phyloP scores from a whole-genome alignment of 1,140 invertebrate genomes.

The Meteorus sp. region DNA sequence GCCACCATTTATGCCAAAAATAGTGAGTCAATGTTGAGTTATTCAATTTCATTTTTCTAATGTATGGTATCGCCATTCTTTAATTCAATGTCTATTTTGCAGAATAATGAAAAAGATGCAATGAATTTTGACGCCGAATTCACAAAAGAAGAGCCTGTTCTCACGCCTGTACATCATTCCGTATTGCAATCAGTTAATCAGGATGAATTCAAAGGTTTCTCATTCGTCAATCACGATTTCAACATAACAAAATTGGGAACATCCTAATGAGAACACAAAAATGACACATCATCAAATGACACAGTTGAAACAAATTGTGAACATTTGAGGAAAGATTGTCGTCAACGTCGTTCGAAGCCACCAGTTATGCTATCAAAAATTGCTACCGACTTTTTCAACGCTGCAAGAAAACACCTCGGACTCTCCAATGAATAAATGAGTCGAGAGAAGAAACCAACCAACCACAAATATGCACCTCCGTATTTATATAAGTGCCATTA shows the following conservation, averaged over 20 bases:
- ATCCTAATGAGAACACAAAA: conserved; percentile 38
- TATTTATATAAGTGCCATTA: background rate
- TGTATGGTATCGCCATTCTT: background rate
- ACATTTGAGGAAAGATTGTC: conserved; percentile 7
- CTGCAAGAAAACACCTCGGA: background rate
- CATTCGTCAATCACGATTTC: conserved; percentile 93
- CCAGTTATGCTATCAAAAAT: background rate
- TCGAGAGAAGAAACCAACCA: background rate
- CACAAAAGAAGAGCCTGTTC: conserved; percentile 94
- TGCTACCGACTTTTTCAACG: conserved; percentile 14
- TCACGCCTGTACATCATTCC: conserved; percentile 91
- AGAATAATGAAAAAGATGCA: conserved; percentile 97
- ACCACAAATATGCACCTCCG: background rate
- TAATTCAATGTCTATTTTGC: conserved; percentile 45
- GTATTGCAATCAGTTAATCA: conserved; percentile 93
- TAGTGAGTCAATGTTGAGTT: conserved; percentile 70
- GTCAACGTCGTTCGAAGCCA: background rate
- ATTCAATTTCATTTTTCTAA: background rate
- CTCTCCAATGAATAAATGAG: conserved; percentile 1
- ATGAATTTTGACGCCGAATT: conserved; percentile 99
- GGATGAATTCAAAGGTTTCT: conserved; percentile 97
- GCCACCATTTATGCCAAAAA: conserved; percentile 97
- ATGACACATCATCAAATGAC: conserved; percentile 22
- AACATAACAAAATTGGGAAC: conserved; percentile 70
- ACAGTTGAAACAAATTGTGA: background rate